These are phyloP conservation scores for Erebia ligea DNA, from an alignment of 2,888 invertebrate genomes.

Conservation along the genomic window DNA sequence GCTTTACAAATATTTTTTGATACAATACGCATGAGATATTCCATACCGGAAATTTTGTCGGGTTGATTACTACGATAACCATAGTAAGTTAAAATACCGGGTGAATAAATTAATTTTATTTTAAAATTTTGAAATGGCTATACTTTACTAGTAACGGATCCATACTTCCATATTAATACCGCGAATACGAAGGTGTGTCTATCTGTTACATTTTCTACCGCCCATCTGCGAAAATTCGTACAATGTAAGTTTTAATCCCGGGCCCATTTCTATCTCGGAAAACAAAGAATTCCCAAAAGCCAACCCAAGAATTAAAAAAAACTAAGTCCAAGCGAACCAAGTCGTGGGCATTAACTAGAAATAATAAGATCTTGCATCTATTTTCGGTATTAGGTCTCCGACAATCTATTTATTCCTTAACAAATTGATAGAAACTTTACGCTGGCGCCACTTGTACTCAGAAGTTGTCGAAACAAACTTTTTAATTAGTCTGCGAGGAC, in stretches of 20 bases:
- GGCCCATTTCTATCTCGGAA: no score
- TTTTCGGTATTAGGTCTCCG: conserved; percentile 16
- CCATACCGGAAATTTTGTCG: neutral
- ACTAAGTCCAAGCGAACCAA: neutral
- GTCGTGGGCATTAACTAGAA: no score
- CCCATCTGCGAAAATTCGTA: no score
- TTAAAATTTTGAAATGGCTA: neutral
- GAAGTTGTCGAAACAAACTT: conserved; percentile 77
- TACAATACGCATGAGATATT: conserved; percentile 13
- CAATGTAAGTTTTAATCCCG: no score
- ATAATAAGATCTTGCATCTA: conserved; percentile 1
- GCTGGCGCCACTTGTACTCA: conserved; percentile 66
- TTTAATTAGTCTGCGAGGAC: conserved; percentile 82
- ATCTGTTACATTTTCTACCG: no score
- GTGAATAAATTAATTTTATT: neutral
- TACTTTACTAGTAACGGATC: no score
- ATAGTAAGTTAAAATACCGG: neutral
- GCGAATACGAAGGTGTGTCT: no score
- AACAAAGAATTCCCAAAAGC: no score
- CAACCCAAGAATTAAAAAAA: no score
- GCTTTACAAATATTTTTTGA: conserved; percentile 50
- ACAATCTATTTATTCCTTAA: conserved; percentile 55
- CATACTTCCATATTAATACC: no score
- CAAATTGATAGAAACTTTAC: conserved; percentile 65
- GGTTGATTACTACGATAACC: neutral